Evolutionary conservation across 2,888 invertebrate species (phyloP), one percentile per base, ranked within the genome.

Genomic region (Tigriopus californicus): DNA sequence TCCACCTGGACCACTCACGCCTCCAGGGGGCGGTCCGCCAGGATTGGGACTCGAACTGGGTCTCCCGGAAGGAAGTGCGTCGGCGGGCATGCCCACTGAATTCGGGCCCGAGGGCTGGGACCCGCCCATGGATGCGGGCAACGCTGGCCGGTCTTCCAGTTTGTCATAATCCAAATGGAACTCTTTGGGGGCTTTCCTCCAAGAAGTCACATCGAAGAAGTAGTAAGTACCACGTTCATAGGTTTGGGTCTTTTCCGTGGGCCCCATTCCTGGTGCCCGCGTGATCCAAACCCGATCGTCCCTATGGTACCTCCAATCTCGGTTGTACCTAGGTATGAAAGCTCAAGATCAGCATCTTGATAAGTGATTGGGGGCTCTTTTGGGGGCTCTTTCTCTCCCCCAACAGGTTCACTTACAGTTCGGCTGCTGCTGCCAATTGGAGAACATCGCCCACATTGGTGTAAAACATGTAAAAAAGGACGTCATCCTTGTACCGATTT

Each of bases 221-320:
- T 91, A 95, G 77, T 98, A 98, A 68, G 94, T 95, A 76, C 97
- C 97, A 70, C 94, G 81, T 77, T 98, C 97, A 75, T 91, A 97
- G 66, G 88, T 87, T 68, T 83, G 81, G 65, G 91, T 94, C 75
- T 95, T 97, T 73, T 97, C 91, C 67, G 87, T 80, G 70, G 90
- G 84, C 66, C 86, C 83, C 78, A 91, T 83, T 67, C 92, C 92
- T 65, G 92, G 92, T 68, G 91, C 91, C 74, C 94, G 85, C 68
- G 94, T 95, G 73, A 95, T 91, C 95, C 95, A 95, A 69, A 97
- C 90, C 74, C 92, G 88, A 73, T 98, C 97, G 72, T 94, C 92
- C 79, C 85, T 95, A 75, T 98, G 97, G 79, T 92, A 98, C 76
- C 98, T 82, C 98, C 98, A 98, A 71, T 98, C 97, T 70, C 98